phyloP scores from a whole-genome alignment of 2,797 vertebrate genomes.

The Anas georgica region DNA sequence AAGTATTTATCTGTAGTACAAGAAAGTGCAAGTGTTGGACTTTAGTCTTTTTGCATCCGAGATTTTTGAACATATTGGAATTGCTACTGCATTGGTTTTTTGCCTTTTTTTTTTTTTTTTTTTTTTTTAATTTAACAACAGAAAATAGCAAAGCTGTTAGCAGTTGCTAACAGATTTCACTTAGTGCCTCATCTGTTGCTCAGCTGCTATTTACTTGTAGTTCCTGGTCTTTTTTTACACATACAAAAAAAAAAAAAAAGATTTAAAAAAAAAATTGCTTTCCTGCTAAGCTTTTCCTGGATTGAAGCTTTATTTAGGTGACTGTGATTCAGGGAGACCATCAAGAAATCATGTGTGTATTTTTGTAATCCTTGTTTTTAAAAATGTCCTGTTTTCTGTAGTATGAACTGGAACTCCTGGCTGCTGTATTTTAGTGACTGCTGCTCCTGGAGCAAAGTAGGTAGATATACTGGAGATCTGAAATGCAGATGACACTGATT shows the following conservation, averaged over 20 bases:
- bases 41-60: constrained; percentile 68
- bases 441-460: background rate
- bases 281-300: constrained; percentile 55
- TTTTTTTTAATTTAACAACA: constrained; percentile 69
- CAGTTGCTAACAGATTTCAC: constrained; percentile 78
- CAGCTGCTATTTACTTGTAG: constrained; percentile 78
- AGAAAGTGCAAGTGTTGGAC: constrained; percentile 58
- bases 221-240: constrained; percentile 69
- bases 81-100: constrained; percentile 59
- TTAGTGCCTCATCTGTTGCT: constrained; percentile 79
- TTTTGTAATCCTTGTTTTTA: constrained; percentile 12
- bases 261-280: constrained; percentile 62
- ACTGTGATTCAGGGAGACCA: constrained; percentile 39
- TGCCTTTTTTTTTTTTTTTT: background rate
- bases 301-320: constrained; percentile 64
- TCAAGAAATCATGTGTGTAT: constrained; percentile 45
- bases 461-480: background rate
- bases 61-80: constrained; percentile 74
- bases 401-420: constrained; percentile 21
- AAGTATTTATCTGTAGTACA: constrained; percentile 13
- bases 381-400: background rate
- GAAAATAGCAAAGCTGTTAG: constrained; percentile 79
- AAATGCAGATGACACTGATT: background rate
- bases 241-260: constrained; percentile 42
- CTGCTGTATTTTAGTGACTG: background rate